A percentile compares a stretch with the other conserved stretches of the same genome.
These are phyloP conservation scores for Andinoacara biseriatus DNA, from an alignment of 2,113 vertebrate genomes.

Conservation along the genomic window DNA sequence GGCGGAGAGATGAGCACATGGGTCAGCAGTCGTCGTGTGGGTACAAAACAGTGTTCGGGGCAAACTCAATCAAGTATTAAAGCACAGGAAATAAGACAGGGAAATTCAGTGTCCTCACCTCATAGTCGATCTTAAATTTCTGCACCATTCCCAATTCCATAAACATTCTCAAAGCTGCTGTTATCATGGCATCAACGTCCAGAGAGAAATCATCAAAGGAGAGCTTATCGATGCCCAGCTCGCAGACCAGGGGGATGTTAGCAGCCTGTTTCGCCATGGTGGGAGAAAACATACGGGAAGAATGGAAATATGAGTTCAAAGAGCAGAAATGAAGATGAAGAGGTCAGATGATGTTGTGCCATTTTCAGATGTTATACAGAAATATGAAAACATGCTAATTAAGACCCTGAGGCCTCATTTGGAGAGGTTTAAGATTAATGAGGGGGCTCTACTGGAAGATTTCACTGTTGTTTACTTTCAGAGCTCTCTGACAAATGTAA, in stretches of 20 bases:
- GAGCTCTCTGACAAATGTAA: conserved; percentile 61
- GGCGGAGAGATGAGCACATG: conserved; percentile 27
- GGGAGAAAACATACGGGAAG: conserved; percentile 18
- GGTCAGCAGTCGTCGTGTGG: conserved; percentile 18
- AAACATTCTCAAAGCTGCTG: conserved; percentile 96
- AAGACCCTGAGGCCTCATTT: conserved; percentile 57
- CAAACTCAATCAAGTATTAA: conserved; percentile 6
- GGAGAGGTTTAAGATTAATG: conserved; percentile 67
- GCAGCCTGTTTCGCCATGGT: conserved; percentile 83
- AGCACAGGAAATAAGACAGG: background rate
- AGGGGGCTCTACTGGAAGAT: conserved; percentile 55
- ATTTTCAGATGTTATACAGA: conserved; percentile 53
- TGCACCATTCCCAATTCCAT: conserved; percentile 99
- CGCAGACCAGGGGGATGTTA: conserved; percentile 94
- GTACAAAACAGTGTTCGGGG: background rate
- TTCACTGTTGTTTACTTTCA: conserved; percentile 58
- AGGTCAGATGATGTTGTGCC: conserved; percentile 47
- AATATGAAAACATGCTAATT: conserved; percentile 66
- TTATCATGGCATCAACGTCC: conserved; percentile 96
- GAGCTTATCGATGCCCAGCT: conserved; percentile 93
- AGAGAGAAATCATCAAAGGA: conserved; percentile 99
- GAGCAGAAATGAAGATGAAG: conserved; percentile 31
- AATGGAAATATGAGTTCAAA: conserved; percentile 31
- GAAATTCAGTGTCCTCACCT: conserved; percentile 81
- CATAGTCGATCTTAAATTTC: conserved; percentile 99